These are phyloP conservation scores for Gorsachius goisagi DNA, from an alignment of 2,113 vertebrate genomes.

Conservation along the genomic window DNA sequence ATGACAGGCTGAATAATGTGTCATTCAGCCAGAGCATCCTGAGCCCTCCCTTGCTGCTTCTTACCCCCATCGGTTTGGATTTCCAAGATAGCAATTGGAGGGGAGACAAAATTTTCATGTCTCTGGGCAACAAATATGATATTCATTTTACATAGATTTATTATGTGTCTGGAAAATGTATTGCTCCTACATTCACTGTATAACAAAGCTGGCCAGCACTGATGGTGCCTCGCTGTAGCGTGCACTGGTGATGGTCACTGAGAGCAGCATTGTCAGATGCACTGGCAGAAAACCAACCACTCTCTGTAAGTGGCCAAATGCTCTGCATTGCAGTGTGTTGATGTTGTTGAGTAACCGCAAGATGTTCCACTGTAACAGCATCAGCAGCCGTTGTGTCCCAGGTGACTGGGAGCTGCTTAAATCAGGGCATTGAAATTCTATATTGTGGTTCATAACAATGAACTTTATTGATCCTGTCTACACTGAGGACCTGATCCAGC, in stretches of 20 bases:
- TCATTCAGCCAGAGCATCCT: background rate
- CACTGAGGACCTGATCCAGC: background rate
- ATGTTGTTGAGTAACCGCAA: background rate
- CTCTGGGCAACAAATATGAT: background rate
- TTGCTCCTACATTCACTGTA: rapidly evolving
- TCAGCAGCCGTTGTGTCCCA: background rate
- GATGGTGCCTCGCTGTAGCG: background rate
- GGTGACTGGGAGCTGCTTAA: conserved; percentile 19
- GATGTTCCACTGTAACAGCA: background rate
- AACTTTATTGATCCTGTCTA: conserved; percentile 15
- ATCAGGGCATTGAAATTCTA: background rate
- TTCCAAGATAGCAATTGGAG: background rate
- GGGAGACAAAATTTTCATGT: background rate
- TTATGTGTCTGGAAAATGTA: background rate
- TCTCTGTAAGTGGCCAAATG: background rate
- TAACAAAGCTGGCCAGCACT: background rate
- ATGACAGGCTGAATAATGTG: background rate
- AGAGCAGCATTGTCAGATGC: conserved; percentile 5
- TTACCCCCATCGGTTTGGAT: background rate
- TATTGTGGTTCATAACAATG: conserved; percentile 7
- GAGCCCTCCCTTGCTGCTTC: background rate
- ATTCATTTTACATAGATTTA: conserved; percentile 10
- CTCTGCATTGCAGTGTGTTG: background rate
- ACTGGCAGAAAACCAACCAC: background rate
- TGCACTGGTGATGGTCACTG: background rate